A percentile compares a stretch with the other conserved stretches of the same genome.
These are phyloP conservation scores for Nymphalis io DNA, from an alignment of 1,140 invertebrate genomes.

Conservation along the genomic window DNA sequence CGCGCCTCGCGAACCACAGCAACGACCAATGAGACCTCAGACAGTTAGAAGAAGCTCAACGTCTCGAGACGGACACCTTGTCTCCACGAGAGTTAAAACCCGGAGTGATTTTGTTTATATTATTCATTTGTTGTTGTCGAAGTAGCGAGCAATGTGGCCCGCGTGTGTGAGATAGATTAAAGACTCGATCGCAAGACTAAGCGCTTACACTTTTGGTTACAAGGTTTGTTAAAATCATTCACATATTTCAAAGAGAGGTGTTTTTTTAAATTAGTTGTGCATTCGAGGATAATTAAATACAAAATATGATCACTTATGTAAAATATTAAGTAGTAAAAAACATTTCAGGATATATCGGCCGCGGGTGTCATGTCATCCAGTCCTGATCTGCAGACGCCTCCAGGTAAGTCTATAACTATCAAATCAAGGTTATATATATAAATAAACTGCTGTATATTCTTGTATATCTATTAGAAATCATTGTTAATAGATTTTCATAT, in stretches of 20 bases:
- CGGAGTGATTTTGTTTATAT: neutral
- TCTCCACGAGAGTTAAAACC: neutral
- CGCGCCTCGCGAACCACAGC: neutral
- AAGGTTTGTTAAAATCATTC: neutral
- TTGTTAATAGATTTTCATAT: no score
- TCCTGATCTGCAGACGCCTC: constrained; percentile 39
- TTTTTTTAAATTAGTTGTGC: neutral
- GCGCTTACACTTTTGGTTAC: constrained; percentile 1
- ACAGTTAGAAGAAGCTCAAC: constrained; percentile 15
- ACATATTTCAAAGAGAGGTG: neutral
- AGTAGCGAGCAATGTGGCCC: neutral
- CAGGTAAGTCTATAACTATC: constrained; percentile 31
- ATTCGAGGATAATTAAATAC: no score
- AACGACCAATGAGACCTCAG: neutral
- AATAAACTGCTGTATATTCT: no score
- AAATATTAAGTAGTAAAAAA: no score
- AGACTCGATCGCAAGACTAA: neutral
- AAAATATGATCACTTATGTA: no score
- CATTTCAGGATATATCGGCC: neutral
- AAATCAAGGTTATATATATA: no score
- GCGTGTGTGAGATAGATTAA: neutral
- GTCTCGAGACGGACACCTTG: constrained; percentile 7
- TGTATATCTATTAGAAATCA: no score
- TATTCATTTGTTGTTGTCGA: neutral
- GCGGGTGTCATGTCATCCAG: constrained; percentile 37